Evolutionary conservation across 2,888 invertebrate genomes (phyloP), one percentile per base, ranked within the genome.

Genomic region (Myathropa florea): DNA sequence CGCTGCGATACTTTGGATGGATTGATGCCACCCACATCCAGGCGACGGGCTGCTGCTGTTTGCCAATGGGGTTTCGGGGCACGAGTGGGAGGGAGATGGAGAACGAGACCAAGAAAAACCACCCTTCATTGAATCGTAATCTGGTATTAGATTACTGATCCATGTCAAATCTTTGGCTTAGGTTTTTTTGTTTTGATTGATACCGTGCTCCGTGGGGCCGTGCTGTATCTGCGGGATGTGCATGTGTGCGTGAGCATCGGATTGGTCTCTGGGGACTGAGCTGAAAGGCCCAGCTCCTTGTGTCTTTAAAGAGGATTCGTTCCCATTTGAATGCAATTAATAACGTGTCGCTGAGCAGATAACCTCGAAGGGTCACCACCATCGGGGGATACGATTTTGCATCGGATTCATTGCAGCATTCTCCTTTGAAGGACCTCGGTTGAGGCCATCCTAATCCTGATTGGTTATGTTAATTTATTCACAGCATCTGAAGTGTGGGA

Each of bases 121-220:
- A 79, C 86, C 83, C 86, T 79, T 90, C 91, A 91, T 91, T 91
- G 91, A 92, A 92, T 91, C 91, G 91, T 92, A 92, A 92, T 92
- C 92, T 91, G 92, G 92, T 89, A 92, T 92, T 92, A 92, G 92
- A 91, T 92, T 92, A 92, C 92, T 92, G 92, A 92, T 92, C 92
- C 92, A 92, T 92, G 92, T 92, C 91, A 92, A 92, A 92, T 92
- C 92, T 91, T 90, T 90, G 91, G 92, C 91, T 92, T 91, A 91
- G 90, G 90, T 88, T 89, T 88, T 76, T 89, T 83, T 84, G 71
- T 84, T 80, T 75, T 83, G 86, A 86, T 86, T 86, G 86, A 86
- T 86, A 86, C 79, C 72, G 24, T 77, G 64, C 59, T 24, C 10
- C 39, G 18, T 78, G 57, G 24, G n/a, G 64, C 10, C 26, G 4